Percentiles rank a stretch among this genome's conserved stretches.
These are phyloP conservation scores for Crambe crambe DNA, from an alignment of 37 sponge, comb jelly and placozoan species.

Conservation along the genomic window DNA sequence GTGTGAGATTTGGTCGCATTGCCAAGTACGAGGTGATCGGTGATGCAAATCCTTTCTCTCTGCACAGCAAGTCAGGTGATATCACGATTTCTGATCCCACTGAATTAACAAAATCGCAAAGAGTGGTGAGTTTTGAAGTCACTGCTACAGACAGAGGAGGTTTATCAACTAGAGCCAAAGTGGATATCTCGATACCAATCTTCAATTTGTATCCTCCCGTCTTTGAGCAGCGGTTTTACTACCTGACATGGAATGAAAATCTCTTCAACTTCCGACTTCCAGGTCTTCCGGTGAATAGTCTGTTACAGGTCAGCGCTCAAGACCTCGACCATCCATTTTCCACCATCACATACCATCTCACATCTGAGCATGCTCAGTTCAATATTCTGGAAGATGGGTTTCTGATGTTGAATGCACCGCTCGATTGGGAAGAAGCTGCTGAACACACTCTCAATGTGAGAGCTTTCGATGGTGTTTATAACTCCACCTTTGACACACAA, in stretches of 20 bases:
- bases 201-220: conserved; percentile 52
- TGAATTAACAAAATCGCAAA: conserved; percentile 10
- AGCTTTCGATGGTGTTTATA: conserved; percentile 47
- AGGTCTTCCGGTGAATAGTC: conserved; percentile 34
- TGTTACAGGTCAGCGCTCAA: conserved; percentile 27
- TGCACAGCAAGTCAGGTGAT: conserved; percentile 20
- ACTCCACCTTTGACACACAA: conserved; percentile 47
- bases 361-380: conserved; percentile 21
- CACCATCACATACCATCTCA: conserved; percentile 14
- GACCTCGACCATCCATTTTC: conserved; percentile 48
- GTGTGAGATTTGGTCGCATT: conserved; percentile 16
- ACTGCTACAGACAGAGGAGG: conserved; percentile 62
- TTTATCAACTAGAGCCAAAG: conserved; percentile 5
- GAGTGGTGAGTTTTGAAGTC: conserved; percentile 37
- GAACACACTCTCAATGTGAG: conserved; percentile 28
- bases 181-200: conserved; percentile 43
- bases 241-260: conserved; percentile 46
- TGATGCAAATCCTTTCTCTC: conserved; percentile 40
- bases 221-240: conserved; percentile 39
- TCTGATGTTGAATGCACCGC: conserved; percentile 18
- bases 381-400: conserved; percentile 25
- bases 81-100: conserved; percentile 23
- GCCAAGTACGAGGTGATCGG: conserved; percentile 27
- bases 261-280: conserved; percentile 31
- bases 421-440: conserved; percentile 52